Conservation (phyloP, 1,140 invertebrate genomes). For the Bradysia coprophila region DNA sequence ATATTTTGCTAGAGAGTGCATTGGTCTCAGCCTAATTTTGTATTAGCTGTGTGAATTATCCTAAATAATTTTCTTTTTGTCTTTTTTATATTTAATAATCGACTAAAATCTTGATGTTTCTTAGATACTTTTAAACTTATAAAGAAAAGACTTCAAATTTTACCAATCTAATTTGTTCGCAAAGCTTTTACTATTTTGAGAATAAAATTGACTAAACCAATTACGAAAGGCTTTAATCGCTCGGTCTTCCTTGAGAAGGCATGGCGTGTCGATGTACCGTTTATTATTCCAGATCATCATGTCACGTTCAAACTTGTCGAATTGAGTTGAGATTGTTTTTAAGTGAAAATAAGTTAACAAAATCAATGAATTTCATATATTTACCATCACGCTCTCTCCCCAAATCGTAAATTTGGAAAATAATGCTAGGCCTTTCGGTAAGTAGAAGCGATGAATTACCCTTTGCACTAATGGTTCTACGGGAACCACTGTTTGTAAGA, state of each 20-base stretch:
- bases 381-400: no score
- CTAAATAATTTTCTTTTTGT: no score
- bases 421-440: no score
- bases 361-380: no score
- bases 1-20: no score
- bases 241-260: slow-evolving; percentile 56
- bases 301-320: slow-evolving; percentile 61
- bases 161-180: slow-evolving; percentile 8
- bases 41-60: no score
- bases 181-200: slow-evolving; percentile 47
- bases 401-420: no score
- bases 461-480: slow-evolving; percentile 57
- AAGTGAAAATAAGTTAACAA: no score
- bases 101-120: no score
- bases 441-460: slow-evolving; percentile 59
- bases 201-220: slow-evolving; percentile 83
- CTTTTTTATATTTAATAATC: no score
- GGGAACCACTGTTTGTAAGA: slow-evolving; percentile 65
- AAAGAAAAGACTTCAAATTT: not conserved
- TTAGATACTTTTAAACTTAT: not conserved
- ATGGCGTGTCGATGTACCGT: slow-evolving; percentile 45
- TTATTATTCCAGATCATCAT: slow-evolving; percentile 82
- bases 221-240: slow-evolving; percentile 48
- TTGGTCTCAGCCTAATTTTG: no score
- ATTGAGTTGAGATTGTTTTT: not conserved